These are phyloP conservation scores for Synergus gifuensis DNA, from an alignment of 2,888 invertebrate genomes.

Conservation along the genomic window DNA sequence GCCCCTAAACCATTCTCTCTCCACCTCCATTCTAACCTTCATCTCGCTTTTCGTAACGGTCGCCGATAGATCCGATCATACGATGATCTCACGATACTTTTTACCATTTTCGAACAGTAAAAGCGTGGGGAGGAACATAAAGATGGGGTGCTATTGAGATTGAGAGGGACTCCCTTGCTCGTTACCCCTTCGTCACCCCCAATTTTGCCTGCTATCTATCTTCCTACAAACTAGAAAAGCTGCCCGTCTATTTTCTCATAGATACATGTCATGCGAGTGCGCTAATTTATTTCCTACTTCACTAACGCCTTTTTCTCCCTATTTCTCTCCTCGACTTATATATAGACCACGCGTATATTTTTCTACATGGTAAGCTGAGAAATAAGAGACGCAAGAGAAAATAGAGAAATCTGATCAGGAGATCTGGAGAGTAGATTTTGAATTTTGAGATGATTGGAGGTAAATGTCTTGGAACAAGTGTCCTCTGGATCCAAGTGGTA, in stretches of 20 bases:
- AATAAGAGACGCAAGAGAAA: background rate
- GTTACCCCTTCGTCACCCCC: constrained; percentile 39
- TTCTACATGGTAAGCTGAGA: background rate
- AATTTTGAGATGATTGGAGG: background rate
- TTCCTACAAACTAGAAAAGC: background rate
- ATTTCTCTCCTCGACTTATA: constrained; percentile 23
- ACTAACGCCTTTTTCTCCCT: constrained; percentile 32
- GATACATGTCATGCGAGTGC: constrained; percentile 42
- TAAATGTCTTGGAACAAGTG: background rate
- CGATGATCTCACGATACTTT: constrained; percentile 65
- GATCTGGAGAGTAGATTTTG: background rate
- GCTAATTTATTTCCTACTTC: constrained; percentile 52
- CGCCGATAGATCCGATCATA: constrained; percentile 64
- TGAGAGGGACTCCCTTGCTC: constrained; percentile 28
- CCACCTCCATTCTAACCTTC: constrained; percentile 50
- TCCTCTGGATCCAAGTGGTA: background rate
- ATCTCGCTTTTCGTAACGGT: constrained; percentile 54
- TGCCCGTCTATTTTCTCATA: constrained; percentile 45
- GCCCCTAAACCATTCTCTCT: constrained; percentile 48
- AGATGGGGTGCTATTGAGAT: constrained; percentile 30
- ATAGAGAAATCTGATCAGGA: too few relatives aligned
- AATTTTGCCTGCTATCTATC: constrained; percentile 33
- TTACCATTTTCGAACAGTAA: constrained; percentile 27
- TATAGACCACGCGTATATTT: background rate
- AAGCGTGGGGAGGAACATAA: constrained; percentile 7